Conservation (phyloP, 2,888 invertebrate genomes). For the Drosophila fungiperda region DNA sequence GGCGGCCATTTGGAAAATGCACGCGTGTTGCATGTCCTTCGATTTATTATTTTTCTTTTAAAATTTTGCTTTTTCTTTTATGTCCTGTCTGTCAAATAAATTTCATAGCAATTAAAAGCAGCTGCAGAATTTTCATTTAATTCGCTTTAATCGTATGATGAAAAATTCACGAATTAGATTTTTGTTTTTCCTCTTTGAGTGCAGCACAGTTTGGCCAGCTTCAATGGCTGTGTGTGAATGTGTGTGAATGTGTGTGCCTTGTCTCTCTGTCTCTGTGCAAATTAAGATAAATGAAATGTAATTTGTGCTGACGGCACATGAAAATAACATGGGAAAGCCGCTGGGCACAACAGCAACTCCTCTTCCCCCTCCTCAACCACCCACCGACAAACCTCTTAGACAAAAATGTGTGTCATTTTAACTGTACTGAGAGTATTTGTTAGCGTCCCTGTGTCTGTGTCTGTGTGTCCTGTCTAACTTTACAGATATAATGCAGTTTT, state of each 20-base stretch:
- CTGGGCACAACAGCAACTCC: not conserved
- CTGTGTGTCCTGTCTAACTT: constrained; percentile 34
- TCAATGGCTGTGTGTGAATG: constrained; percentile 8
- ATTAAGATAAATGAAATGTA: constrained; percentile 77
- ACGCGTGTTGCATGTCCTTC: constrained; percentile 53
- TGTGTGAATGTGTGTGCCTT: constrained; percentile 19
- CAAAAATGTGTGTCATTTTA: constrained; percentile 64
- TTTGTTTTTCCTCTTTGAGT: constrained; percentile 7
- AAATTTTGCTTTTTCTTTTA: constrained; percentile 43
- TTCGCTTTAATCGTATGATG: constrained; percentile 63
- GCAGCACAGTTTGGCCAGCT: not conserved
- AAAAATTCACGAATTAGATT: constrained; percentile 73
- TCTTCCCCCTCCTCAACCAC: not conserved
- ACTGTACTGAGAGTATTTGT: constrained; percentile 27
- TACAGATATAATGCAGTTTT: constrained; percentile 77
- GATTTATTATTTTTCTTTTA: not conserved
- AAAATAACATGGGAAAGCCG: constrained; percentile 63
- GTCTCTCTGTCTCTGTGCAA: constrained; percentile 41
- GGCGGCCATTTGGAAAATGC: constrained; percentile 55
- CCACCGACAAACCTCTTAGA: constrained; percentile 16
- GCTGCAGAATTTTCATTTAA: constrained; percentile 57
- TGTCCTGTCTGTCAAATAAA: constrained; percentile 53
- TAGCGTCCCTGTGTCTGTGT: constrained; percentile 4
- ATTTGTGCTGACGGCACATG: constrained; percentile 68
- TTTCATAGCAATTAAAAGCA: constrained; percentile 41